Evolutionary conservation across 2,113 vertebrate species (phyloP), one percentile per base, ranked within the genome.

Genomic region (Pimephales promelas): DNA sequence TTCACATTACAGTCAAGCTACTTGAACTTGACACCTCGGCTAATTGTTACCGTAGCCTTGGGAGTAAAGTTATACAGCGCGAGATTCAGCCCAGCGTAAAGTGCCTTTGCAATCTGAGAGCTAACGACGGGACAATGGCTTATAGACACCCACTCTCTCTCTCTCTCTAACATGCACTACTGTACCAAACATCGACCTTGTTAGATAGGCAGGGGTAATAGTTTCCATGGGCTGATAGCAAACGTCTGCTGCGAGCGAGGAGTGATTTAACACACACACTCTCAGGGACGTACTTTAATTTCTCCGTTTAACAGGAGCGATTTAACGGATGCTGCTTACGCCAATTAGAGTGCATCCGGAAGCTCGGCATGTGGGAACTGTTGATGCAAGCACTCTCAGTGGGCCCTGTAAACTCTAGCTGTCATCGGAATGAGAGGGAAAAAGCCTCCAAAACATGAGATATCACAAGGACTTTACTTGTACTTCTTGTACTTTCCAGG

Each of bases 261-360:
- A 68, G 24, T 43, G 18, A 56, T 66, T 43, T 20, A 54, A 82
- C 26, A 83, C 86, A n/a, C n/a, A 86, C 91, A 89, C 90, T 90
- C 90, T 91, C 81, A 82, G 52, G 43, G n/a, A 62, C n/a, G 10
- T 62, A 24, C 36, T 45, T 61, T 28, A 47, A 79, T 61, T 79
- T 62, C n/a, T 61, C 57, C 1, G 11, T 78, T 61, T 61, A 78
- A 61, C 57, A 64, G 40, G 28, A 22, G 92, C 92, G 92, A 95
- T 93, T 93, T 94, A 94, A 92, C 76, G 89, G 74, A 91, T 90
- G 89, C 93, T 94, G 94, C 95, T 95, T 91, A 91, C 89, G 31
- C 87, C 93, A 95, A 94, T 95, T 95, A 94, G 93, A 94, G 93
- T 90, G 93, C 94, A 94, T 94, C 91, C 93, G 93, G 83, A n/a